Percentiles rank a stretch among this genome's conserved stretches.
Evolutionary conservation across 2,888 invertebrate genomes (phyloP).

Genomic region (Ophion costatus): DNA sequence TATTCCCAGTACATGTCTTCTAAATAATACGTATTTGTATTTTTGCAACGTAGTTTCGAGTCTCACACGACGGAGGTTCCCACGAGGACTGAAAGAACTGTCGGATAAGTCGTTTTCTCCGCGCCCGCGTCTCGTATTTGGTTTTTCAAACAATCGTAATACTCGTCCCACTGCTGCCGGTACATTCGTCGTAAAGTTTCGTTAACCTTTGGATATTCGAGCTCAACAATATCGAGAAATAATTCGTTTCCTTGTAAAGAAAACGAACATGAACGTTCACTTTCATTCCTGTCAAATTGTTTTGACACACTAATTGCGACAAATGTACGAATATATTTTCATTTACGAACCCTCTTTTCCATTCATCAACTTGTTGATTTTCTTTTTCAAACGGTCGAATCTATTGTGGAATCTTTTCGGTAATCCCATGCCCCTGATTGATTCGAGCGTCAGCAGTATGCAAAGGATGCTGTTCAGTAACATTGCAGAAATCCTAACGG

Average conservation of each 20-base stretch:
- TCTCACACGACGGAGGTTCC: constrained; percentile 83
- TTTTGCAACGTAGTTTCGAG: neutral
- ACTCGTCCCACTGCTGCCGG: constrained; percentile 84
- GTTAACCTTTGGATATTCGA: constrained; percentile 84
- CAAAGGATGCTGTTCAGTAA: constrained; percentile 26
- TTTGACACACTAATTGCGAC: neutral
- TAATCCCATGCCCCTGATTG: constrained; percentile 34
- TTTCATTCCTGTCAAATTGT: neutral
- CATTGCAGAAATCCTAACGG: constrained; percentile 20
- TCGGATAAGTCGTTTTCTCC: constrained; percentile 80
- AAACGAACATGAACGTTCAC: neutral
- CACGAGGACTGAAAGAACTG: constrained; percentile 82
- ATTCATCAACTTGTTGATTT: constrained; percentile 56
- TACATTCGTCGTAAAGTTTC: constrained; percentile 80
- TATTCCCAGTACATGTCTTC: too few species aligned
- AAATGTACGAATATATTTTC: neutral
- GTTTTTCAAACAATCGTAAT: constrained; percentile 84
- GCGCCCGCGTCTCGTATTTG: constrained; percentile 80
- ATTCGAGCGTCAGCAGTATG: constrained; percentile 8
- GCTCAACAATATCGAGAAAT: constrained; percentile 74
- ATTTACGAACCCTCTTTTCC: constrained; percentile 42
- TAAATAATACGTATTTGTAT: neutral
- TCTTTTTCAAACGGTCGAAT: constrained; percentile 57
- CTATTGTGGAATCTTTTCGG: constrained; percentile 53
- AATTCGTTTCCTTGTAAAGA: constrained; percentile 63